phyloP scores from a whole-genome alignment of 2,888 invertebrate genomes.

The Sinodicranocentrus sp. region DNA sequence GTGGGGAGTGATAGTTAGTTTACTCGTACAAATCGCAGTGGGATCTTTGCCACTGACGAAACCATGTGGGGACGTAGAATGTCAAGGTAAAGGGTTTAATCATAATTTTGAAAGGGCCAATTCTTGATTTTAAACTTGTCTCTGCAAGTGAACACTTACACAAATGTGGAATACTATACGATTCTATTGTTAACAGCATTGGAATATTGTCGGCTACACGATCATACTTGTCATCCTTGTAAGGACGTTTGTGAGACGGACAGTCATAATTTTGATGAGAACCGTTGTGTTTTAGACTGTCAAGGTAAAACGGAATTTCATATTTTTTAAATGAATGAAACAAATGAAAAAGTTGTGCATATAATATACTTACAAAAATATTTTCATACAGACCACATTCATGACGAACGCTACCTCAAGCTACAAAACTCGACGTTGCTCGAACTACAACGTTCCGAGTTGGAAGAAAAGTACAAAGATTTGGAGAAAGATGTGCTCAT shows the following conservation, averaged over 20 bases:
- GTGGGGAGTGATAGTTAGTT: background rate
- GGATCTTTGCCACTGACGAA: conserved; percentile 44
- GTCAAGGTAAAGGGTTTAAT: conserved; percentile 58
- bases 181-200: conserved; percentile 19
- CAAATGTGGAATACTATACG: too few species aligned
- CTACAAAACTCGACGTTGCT: conserved; percentile 42
- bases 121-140: too few species aligned
- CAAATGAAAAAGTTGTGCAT: too few species aligned
- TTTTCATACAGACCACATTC: conserved; percentile 61
- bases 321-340: too few species aligned
- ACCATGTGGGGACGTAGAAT: conserved; percentile 61
- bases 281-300: conserved; percentile 53
- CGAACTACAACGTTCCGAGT: conserved; percentile 20
- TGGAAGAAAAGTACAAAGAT: conserved; percentile 60
- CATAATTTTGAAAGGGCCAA: background rate
- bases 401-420: conserved; percentile 56
- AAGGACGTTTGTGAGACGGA: conserved; percentile 35
- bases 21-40: background rate
- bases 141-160: too few species aligned
- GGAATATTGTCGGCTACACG: conserved; percentile 55
- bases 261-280: conserved; percentile 49
- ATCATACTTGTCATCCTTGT: conserved; percentile 60
- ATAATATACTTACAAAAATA: too few species aligned
- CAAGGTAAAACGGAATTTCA: conserved; percentile 59
- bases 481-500: conserved; percentile 55